Conservation (phyloP, 2,888 invertebrate genomes). For the Anoncus sp. region DNA sequence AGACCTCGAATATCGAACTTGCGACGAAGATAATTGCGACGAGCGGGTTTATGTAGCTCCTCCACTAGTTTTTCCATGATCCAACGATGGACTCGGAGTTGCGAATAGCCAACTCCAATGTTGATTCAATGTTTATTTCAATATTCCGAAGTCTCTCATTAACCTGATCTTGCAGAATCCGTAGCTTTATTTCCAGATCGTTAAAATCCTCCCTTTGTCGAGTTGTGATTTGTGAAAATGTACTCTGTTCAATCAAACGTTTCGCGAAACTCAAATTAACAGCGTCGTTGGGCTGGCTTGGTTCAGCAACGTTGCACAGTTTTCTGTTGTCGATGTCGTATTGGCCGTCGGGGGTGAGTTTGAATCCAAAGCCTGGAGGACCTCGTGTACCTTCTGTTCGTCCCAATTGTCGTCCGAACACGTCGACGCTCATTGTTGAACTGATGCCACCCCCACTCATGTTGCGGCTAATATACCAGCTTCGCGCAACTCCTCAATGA, state of each 20-base stretch:
- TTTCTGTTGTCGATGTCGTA: constrained; percentile 51
- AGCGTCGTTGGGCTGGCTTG: constrained; percentile 25
- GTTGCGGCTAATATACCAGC: background rate
- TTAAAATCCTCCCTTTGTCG: constrained; percentile 11
- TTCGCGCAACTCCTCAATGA: constrained; percentile 56
- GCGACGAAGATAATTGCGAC: constrained; percentile 78
- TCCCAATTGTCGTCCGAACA: constrained; percentile 12
- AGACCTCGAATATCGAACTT: constrained; percentile 77
- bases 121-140: too few relatives aligned
- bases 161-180: constrained; percentile 35
- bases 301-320: constrained; percentile 48
- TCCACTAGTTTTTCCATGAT: constrained; percentile 61
- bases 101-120: background rate
- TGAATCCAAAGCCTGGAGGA: constrained; percentile 44
- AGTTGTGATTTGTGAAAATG: background rate
- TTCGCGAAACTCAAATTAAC: constrained; percentile 28
- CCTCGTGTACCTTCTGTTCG: constrained; percentile 32
- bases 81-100: background rate
- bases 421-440: constrained; percentile 40
- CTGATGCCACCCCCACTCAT: background rate
- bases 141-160: constrained; percentile 5
- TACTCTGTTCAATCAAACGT: constrained; percentile 4
- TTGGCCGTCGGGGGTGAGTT: constrained; percentile 39
- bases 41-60: constrained; percentile 69
- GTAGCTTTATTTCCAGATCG: constrained; percentile 1